Conservation (phyloP, 2,888 invertebrate species). For the Capitulum mitella region DNA sequence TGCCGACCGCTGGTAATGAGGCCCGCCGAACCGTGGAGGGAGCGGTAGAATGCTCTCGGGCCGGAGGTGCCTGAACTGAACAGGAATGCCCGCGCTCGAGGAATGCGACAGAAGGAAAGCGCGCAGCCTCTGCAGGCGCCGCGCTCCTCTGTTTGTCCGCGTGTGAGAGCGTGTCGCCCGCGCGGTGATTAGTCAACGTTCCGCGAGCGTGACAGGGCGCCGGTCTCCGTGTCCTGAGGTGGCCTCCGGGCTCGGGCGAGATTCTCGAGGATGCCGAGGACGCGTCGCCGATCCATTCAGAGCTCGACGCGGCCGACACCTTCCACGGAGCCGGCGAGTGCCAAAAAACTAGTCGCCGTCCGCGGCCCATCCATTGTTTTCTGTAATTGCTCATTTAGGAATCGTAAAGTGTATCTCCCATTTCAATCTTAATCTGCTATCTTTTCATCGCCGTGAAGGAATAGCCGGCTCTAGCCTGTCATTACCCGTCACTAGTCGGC, state of each 20-base stretch:
- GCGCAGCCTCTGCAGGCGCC: neutral
- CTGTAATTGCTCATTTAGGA: constrained; percentile 15
- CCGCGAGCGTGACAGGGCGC: neutral
- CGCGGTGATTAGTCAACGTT: neutral
- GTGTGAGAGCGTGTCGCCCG: neutral
- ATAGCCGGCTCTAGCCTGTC: neutral
- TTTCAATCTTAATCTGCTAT: constrained; percentile 22
- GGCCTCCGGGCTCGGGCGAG: neutral
- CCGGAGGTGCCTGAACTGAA: neutral
- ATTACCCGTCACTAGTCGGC: neutral
- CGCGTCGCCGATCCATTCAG: neutral
- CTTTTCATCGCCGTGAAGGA: constrained; percentile 2
- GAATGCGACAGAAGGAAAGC: neutral
- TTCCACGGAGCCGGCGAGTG: neutral
- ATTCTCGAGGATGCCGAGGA: neutral
- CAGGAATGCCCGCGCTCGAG: neutral
- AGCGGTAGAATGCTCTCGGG: neutral
- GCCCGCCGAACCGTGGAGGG: neutral
- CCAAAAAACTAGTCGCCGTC: neutral
- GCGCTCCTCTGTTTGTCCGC: constrained; percentile 2
- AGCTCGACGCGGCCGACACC: neutral
- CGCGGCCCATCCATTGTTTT: neutral
- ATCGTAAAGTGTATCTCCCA: constrained; percentile 5
- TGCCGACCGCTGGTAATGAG: neutral
- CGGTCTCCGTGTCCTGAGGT: neutral